Conservation (phyloP, 2,888 invertebrate species). For the Lasioglossum marginatum region DNA sequence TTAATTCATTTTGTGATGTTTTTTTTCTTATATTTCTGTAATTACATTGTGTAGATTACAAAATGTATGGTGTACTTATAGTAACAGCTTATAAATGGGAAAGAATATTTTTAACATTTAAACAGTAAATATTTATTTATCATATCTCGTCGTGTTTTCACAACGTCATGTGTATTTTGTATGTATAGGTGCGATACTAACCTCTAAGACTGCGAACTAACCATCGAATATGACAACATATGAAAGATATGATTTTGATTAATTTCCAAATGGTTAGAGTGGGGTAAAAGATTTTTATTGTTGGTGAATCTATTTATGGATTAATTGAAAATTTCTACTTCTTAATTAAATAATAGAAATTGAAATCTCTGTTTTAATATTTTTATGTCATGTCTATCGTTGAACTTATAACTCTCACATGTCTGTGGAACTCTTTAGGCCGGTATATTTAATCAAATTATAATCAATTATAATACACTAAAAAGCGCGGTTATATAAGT, state of each 20-base stretch:
- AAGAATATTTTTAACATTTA: too few relatives aligned
- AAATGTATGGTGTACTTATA: background rate
- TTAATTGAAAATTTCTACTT: background rate
- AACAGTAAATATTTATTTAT: background rate
- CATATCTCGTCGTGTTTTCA: background rate
- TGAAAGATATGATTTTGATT: background rate
- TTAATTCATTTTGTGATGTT: background rate
- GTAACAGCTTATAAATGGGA: background rate
- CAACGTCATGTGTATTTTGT: background rate
- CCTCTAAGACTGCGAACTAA: background rate
- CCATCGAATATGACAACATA: background rate
- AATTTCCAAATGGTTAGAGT: background rate
- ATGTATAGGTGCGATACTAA: background rate
- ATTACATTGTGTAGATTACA: background rate
- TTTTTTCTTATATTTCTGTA: background rate
- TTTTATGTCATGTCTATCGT: background rate
- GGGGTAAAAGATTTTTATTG: background rate
- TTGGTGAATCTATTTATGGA: background rate
- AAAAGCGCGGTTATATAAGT: background rate
- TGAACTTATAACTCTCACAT: background rate
- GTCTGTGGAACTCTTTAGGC: background rate
- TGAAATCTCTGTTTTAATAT: background rate
- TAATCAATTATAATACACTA: background rate
- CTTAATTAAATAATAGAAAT: background rate
- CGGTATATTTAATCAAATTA: slow-evolving; percentile 1